phyloP scores from a whole-genome alignment of 2,113 vertebrate genomes.

The Talpa occidentalis region DNA sequence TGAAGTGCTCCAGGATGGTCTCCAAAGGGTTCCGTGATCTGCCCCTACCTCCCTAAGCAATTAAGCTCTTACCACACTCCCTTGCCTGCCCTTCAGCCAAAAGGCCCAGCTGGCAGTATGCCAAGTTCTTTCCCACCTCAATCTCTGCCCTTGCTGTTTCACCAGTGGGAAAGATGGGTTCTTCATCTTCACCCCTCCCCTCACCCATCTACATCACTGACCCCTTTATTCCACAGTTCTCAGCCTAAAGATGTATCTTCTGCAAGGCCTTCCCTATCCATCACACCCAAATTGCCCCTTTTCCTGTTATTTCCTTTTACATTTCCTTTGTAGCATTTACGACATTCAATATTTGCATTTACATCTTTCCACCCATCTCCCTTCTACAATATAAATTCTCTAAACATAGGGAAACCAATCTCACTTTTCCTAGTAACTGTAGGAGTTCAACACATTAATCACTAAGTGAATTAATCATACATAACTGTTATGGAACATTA shows the following conservation, averaged over 20 bases:
- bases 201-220: background rate
- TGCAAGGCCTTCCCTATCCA: background rate
- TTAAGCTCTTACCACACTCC: background rate
- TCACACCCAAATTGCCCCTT: background rate
- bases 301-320: background rate
- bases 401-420: background rate
- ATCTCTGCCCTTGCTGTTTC: background rate
- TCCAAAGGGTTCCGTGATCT: background rate
- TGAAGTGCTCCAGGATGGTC: background rate
- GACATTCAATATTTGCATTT: background rate
- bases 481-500: background rate
- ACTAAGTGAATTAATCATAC: background rate
- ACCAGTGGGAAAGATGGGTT: background rate
- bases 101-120: background rate
- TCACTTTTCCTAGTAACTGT: background rate
- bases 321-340: background rate
- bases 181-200: too few relatives aligned
- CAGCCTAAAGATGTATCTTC: background rate
- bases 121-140: background rate
- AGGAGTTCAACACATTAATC: background rate
- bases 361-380: background rate
- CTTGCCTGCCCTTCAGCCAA: too few relatives aligned
- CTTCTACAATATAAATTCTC: background rate
- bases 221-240: background rate
- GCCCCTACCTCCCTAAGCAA: background rate